Evolutionary conservation across 2,797 vertebrate genomes (phyloP).

Genomic region (Coranthus polyacanthus): DNA sequence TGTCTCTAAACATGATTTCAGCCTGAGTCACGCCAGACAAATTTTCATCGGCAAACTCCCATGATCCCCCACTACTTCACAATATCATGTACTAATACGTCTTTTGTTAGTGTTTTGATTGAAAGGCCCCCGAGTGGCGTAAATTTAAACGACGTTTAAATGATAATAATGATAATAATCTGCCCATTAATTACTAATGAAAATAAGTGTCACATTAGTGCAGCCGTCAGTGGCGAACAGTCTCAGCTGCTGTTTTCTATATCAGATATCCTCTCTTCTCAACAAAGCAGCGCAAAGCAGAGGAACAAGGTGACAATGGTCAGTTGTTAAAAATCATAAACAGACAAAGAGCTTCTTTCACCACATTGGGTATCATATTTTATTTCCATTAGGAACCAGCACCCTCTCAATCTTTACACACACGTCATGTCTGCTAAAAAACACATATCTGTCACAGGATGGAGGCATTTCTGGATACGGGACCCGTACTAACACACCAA

Average conservation of each 20-base stretch:
- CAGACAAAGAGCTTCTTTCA: conserved; percentile 63
- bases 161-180: too few relatives aligned
- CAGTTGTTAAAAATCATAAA: conserved; percentile 66
- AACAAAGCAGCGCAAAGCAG: conserved; percentile 3
- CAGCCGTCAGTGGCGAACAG: neutral
- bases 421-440: conserved; percentile 47
- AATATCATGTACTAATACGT: too few relatives aligned
- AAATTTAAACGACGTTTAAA: too few relatives aligned
- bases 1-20: too few relatives aligned
- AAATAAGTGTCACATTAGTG: too few relatives aligned
- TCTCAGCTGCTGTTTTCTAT: neutral
- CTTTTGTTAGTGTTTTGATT: too few relatives aligned
- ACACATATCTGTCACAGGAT: conserved; percentile 54
- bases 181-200: too few relatives aligned
- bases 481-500: conserved; percentile 65
- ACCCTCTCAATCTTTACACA: conserved; percentile 56
- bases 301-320: conserved; percentile 57
- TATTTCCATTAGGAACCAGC: conserved; percentile 72
- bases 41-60: too few relatives aligned
- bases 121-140: too few relatives aligned
- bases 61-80: too few relatives aligned
- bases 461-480: conserved; percentile 65
- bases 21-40: too few relatives aligned
- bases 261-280: conserved; percentile 7
- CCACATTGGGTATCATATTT: conserved; percentile 63